phyloP scores from a whole-genome alignment of 2,797 vertebrate species.

The Myotis vivesi region DNA sequence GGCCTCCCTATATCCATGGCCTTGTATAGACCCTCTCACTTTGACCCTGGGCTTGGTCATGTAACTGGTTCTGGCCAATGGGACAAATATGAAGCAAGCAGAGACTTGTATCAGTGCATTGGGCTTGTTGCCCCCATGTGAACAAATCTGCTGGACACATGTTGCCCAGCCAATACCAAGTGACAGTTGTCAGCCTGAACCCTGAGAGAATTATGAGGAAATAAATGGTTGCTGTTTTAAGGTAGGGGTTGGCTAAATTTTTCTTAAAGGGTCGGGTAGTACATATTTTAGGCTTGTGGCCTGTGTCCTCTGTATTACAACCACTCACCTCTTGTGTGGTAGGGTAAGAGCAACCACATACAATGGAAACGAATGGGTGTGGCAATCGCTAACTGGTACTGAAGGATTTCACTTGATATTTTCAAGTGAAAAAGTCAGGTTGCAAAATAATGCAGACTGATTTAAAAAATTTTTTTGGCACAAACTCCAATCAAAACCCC shows the following conservation, averaged over 20 bases:
- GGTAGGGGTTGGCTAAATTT: background rate
- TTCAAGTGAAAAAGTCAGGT: background rate
- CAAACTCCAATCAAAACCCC: background rate
- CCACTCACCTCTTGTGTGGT: background rate
- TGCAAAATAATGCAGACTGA: background rate
- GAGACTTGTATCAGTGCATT: background rate
- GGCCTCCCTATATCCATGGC: background rate
- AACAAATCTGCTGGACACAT: background rate
- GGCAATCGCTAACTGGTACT: background rate
- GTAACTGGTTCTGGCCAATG: background rate
- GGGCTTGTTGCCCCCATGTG: background rate
- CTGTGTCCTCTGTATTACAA: background rate
- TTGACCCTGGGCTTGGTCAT: background rate
- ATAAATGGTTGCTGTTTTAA: background rate
- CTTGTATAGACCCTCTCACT: background rate
- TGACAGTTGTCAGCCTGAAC: background rate
- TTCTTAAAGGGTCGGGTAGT: background rate
- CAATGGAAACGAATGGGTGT: background rate
- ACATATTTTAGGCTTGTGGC: background rate
- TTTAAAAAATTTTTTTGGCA: background rate
- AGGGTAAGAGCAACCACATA: background rate
- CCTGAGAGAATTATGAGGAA: background rate
- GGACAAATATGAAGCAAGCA: background rate
- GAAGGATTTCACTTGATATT: background rate
- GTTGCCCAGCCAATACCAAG: background rate